Percentiles rank a stretch among this genome's conserved stretches.
Evolutionary conservation across 2,113 vertebrate species (phyloP).

Genomic region (Sminthopsis crassicaudata): DNA sequence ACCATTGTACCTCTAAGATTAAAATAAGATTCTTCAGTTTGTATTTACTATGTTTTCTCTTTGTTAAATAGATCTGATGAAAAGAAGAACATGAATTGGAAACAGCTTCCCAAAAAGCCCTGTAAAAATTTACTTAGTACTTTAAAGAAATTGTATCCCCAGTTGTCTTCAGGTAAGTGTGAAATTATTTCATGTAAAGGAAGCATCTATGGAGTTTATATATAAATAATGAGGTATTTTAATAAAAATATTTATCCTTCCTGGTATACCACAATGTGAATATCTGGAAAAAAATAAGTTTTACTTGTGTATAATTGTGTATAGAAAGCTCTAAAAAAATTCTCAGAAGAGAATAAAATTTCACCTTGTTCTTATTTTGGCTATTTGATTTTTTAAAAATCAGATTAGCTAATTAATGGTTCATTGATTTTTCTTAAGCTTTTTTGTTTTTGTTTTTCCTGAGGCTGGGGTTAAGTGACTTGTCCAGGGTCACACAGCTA

Average conservation of each 20-base stretch:
- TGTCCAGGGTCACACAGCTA: too few relatives aligned
- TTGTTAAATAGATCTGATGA: constrained; percentile 92
- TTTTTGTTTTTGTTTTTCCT: too few relatives aligned
- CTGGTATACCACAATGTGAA: neutral
- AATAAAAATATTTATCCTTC: neutral
- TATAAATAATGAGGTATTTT: neutral
- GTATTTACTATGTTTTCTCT: constrained; percentile 49
- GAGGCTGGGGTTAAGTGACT: too few relatives aligned
- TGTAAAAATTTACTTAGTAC: constrained; percentile 92
- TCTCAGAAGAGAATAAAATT: neutral
- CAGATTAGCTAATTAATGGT: neutral
- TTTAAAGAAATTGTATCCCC: constrained; percentile 91
- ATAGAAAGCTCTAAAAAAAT: too few relatives aligned
- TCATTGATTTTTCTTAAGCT: too few relatives aligned
- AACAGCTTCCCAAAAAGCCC: constrained; percentile 97
- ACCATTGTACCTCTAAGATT: neutral
- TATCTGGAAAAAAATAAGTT: neutral
- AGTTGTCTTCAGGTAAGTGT: constrained; percentile 89
- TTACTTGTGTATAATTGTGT: neutral
- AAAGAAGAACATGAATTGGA: constrained; percentile 94
- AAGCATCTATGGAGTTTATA: neutral
- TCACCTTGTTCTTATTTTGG: neutral
- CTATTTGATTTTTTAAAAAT: neutral
- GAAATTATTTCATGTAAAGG: constrained; percentile 19
- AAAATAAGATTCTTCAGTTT: neutral